phyloP scores from a whole-genome alignment of 2,797 vertebrate species.

The Clarias laeviceps region DNA sequence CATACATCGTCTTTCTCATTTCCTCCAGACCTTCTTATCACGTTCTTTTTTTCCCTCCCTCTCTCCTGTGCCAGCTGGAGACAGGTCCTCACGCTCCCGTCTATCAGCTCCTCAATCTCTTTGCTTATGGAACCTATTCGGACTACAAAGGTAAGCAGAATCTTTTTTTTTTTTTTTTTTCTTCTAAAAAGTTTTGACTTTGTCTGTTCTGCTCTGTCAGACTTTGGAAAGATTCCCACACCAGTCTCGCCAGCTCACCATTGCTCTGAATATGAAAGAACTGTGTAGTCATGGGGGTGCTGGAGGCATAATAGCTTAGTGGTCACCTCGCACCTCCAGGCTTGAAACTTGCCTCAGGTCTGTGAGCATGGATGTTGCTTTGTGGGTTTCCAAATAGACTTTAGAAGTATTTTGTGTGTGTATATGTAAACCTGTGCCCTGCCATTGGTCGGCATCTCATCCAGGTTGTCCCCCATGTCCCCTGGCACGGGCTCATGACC shows the following conservation, averaged over 20 bases:
- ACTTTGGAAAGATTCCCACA: slow-evolving; percentile 29
- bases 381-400: too few relatives aligned
- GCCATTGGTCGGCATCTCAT: too few relatives aligned
- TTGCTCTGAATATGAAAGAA: background rate
- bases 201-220: slow-evolving; percentile 62
- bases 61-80: slow-evolving; percentile 71
- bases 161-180: too few relatives aligned
- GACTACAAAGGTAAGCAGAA: slow-evolving; percentile 89
- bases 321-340: too few relatives aligned
- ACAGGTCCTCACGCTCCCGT: slow-evolving; percentile 86
- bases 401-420: too few relatives aligned
- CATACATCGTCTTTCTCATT: slow-evolving; percentile 21
- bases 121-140: slow-evolving; percentile 94
- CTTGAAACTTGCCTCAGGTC: too few relatives aligned
- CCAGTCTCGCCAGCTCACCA: slow-evolving; percentile 6
- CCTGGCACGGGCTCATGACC: too few relatives aligned
- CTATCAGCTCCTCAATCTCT: slow-evolving; percentile 93
- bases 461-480: too few relatives aligned
- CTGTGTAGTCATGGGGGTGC: too few relatives aligned
- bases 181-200: slow-evolving; percentile 57
- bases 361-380: too few relatives aligned
- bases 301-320: too few relatives aligned
- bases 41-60: slow-evolving; percentile 9
- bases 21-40: slow-evolving; percentile 40
- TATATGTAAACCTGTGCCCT: too few relatives aligned